These are phyloP conservation scores for Cetoscarus ocellatus DNA, from an alignment of 2,797 vertebrate genomes.

Conservation along the genomic window DNA sequence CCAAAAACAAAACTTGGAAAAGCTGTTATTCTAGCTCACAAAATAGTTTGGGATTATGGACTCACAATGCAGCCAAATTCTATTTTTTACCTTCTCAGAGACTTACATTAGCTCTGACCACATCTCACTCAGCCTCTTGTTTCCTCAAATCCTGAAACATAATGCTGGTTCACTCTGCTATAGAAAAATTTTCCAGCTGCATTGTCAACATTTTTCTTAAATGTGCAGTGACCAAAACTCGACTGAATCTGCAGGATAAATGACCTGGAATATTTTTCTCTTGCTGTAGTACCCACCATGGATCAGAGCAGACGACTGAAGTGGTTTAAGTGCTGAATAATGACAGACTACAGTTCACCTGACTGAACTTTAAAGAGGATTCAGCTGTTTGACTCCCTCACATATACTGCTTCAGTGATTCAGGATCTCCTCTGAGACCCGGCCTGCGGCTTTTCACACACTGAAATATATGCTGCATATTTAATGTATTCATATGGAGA, in stretches of 20 bases:
- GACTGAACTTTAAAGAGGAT: slow-evolving; percentile 31
- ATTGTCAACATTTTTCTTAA: background rate
- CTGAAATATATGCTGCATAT: slow-evolving; percentile 13
- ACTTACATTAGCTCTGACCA: background rate
- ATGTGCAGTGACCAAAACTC: background rate
- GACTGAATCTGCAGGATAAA: background rate
- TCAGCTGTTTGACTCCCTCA: slow-evolving; percentile 27
- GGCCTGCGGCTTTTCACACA: slow-evolving; percentile 11
- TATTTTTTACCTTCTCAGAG: background rate
- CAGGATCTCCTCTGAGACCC: slow-evolving; percentile 11
- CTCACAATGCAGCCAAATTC: background rate
- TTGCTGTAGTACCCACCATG: background rate
- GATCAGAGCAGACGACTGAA: background rate
- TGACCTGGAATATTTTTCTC: background rate
- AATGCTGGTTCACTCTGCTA: background rate
- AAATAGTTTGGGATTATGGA: background rate
- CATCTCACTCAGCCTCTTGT: background rate
- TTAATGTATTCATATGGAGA: slow-evolving; percentile 29
- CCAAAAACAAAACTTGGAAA: background rate
- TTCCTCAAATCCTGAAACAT: background rate
- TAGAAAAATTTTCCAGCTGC: background rate
- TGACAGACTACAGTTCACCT: slow-evolving; percentile 14
- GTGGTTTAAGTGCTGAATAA: slow-evolving; percentile 8
- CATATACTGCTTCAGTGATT: slow-evolving; percentile 25
- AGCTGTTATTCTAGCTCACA: background rate